These are phyloP conservation scores for Tineola bisselliella DNA, from an alignment of 2,888 invertebrate species.

Conservation along the genomic window DNA sequence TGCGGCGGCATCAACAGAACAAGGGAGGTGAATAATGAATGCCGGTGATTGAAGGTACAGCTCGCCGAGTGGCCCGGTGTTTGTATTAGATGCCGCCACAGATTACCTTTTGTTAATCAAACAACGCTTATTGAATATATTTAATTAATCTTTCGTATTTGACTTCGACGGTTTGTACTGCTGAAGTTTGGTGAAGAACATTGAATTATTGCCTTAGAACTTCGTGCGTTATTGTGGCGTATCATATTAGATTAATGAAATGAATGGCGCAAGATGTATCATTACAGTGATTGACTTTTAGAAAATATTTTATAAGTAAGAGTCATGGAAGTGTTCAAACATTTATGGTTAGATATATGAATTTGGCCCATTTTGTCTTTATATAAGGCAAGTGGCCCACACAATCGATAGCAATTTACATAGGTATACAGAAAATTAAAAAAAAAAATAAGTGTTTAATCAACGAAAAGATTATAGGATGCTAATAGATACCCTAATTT, in stretches of 20 bases:
- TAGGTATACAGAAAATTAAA: neutral
- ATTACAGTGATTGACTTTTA: neutral
- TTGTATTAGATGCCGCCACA: constrained; percentile 64
- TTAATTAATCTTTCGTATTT: constrained; percentile 62
- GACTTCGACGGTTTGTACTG: constrained; percentile 33
- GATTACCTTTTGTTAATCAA: constrained; percentile 66
- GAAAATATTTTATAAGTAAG: neutral
- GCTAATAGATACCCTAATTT: constrained; percentile 9
- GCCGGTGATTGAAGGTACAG: constrained; percentile 62
- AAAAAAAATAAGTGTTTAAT: neutral
- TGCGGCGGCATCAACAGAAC: constrained; percentile 58
- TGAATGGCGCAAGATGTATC: neutral
- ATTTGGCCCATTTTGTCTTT: neutral
- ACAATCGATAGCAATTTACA: neutral
- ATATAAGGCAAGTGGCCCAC: neutral
- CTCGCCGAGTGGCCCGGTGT: constrained; percentile 50
- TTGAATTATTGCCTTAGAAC: neutral
- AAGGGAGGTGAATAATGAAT: constrained; percentile 65
- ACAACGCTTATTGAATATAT: constrained; percentile 62
- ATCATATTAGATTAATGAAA: neutral
- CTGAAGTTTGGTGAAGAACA: neutral
- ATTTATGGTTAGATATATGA: neutral
- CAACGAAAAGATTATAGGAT: neutral
- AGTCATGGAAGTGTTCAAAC: neutral
- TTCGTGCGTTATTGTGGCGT: neutral